Percentiles rank a stretch among this genome's conserved stretches.
phyloP scores from a whole-genome alignment of 2,888 invertebrate genomes.

The Spisula solida region DNA sequence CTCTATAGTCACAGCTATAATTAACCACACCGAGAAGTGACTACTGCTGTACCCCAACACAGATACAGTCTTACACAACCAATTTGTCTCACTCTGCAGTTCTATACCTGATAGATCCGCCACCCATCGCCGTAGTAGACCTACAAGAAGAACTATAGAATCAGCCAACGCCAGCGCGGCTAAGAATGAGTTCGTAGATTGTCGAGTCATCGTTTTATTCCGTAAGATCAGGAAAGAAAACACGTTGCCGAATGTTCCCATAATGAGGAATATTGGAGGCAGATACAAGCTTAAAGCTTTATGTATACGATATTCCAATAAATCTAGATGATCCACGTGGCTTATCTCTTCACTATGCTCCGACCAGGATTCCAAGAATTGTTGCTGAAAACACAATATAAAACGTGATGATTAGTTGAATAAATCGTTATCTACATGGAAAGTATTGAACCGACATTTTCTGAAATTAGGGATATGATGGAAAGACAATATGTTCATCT shows the following conservation, averaged over 20 bases:
- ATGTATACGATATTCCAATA: slow-evolving; percentile 76
- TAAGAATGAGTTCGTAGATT: slow-evolving; percentile 86
- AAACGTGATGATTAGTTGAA: too few species aligned
- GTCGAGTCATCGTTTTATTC: slow-evolving; percentile 84
- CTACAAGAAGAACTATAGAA: slow-evolving; percentile 84
- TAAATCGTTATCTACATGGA: too few species aligned
- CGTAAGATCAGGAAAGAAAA: slow-evolving; percentile 84
- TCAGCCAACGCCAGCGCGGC: slow-evolving; percentile 85
- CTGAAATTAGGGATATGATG: too few species aligned
- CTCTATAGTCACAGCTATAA: slow-evolving; percentile 86
- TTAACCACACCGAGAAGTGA: slow-evolving; percentile 86
- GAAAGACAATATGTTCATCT: too few species aligned
- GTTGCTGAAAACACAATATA: slow-evolving; percentile 29
- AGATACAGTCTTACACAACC: slow-evolving; percentile 83
- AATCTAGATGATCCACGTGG: slow-evolving; percentile 34
- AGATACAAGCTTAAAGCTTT: slow-evolving; percentile 81
- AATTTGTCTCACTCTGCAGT: slow-evolving; percentile 78
- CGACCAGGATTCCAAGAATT: slow-evolving; percentile 34
- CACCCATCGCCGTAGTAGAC: slow-evolving; percentile 85
- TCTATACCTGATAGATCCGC: slow-evolving; percentile 82
- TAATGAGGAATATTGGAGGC: slow-evolving; percentile 83
- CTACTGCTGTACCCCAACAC: slow-evolving; percentile 83
- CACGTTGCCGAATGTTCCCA: slow-evolving; percentile 86
- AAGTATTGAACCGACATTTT: too few species aligned
- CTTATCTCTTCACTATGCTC: neutral